These are phyloP conservation scores for Borostomias antarcticus DNA, from an alignment of 2,797 vertebrate species.

Conservation along the genomic window DNA sequence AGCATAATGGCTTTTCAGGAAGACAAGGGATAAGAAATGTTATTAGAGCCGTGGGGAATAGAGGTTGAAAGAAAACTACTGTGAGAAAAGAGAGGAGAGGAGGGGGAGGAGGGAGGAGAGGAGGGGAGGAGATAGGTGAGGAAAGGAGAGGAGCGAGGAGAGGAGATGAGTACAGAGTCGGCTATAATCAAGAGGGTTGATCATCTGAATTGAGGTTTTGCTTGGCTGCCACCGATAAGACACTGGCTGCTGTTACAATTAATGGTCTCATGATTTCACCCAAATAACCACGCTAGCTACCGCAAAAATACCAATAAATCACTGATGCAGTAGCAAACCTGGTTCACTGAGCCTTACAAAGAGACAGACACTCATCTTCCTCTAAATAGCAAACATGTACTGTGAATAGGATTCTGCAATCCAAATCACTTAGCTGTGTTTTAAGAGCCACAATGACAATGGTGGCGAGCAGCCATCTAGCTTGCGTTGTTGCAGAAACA, in stretches of 20 bases:
- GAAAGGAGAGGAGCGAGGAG: not conserved
- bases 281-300: conserved; percentile 81
- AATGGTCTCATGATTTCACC: conserved; percentile 85
- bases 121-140: not conserved
- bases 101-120: conserved; percentile 12
- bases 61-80: conserved; percentile 30
- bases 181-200: not conserved
- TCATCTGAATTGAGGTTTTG: conserved; percentile 52
- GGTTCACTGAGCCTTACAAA: conserved; percentile 15
- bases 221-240: conserved; percentile 80
- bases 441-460: not conserved
- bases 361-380: conserved; percentile 59
- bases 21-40: not conserved
- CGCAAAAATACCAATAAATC: conserved; percentile 80
- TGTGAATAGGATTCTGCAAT: conserved; percentile 54
- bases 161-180: conserved; percentile 3
- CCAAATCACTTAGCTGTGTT: not conserved
- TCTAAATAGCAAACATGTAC: conserved; percentile 55
- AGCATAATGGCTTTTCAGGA: conserved; percentile 49
- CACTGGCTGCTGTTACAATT: conserved; percentile 82
- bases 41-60: conserved; percentile 25
- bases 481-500: too few relatives aligned
- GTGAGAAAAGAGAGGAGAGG: conserved; percentile 4
- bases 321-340: conserved; percentile 37
- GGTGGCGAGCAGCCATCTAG: conserved; percentile 1